Evolutionary conservation across 2,888 invertebrate species (phyloP), one percentile per base, ranked within the genome.

Genomic region (Ischnura elegans): DNA sequence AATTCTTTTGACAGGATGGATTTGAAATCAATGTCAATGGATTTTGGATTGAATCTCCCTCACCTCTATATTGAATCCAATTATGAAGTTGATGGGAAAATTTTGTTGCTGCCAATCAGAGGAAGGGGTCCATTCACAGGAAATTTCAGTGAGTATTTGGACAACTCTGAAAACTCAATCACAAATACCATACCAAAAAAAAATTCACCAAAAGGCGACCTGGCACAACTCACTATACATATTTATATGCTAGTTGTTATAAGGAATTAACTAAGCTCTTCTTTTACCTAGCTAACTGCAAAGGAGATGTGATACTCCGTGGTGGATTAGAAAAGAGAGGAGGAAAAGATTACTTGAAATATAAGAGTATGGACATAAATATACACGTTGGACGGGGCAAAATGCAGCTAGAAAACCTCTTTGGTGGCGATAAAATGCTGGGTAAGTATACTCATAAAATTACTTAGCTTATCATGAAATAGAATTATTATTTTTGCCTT

Each of bases 41-140:
- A 90, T 43, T 90, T 90, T 90, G 90, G 90, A n/a, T 90, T 90
- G 45, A 90, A 90, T 61, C 96, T 97, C 51, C 97, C 97, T 0
- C 96, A 96, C 94, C 95, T 98, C 94, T 96, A 96, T 94, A 97
- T 97, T 95, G 96, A 96, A 94, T 97, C 97, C 45, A 97, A 97
- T 95, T 98, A 97, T 96, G 97, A 97, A 95, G 97, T 97, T 96
- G 97, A 97, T 95, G 97, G 97, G 95, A 97, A 97, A 94, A 96
- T 98, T 19, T 95, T 98, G 66, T 95, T 97, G 61, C 95, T 97
- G 47, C 96, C 97, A 94, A 96, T 97, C 29, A 96, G 97, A 94
- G 97, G 97, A 42, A 96, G 97, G 94, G 98, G 98, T 29, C 97
- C 97, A 94, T 96, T 97, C 94, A 97, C 96, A 0, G 97, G 97